These are phyloP conservation scores for Solenopsis fugax DNA, from an alignment of 1,140 invertebrate species.

Conservation along the genomic window DNA sequence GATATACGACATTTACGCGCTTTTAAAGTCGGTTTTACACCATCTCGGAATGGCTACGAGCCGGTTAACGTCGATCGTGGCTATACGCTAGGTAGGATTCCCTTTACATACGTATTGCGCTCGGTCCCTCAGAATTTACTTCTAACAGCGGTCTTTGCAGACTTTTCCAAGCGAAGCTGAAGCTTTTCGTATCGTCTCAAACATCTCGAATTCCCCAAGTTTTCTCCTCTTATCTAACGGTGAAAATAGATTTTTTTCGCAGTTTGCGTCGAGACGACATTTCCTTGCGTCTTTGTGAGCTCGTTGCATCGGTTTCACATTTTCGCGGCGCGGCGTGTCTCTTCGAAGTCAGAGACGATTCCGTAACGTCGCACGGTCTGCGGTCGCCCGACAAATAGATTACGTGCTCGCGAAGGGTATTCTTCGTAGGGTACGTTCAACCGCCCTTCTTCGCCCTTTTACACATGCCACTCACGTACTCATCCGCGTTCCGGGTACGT, in stretches of 20 bases:
- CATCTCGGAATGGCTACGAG: constrained; percentile 70
- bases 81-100: constrained; percentile 57
- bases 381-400: constrained; percentile 86
- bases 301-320: constrained; percentile 55
- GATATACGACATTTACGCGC: constrained; percentile 67
- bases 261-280: constrained; percentile 26
- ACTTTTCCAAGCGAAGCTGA: constrained; percentile 25
- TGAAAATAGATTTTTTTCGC: constrained; percentile 29
- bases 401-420: constrained; percentile 84
- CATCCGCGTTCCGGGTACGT: constrained; percentile 73
- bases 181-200: constrained; percentile 4
- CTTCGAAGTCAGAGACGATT: constrained; percentile 40
- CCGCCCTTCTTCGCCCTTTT: constrained; percentile 75
- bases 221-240: constrained; percentile 40
- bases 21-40: constrained; percentile 74
- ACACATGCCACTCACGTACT: constrained; percentile 86
- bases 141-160: constrained; percentile 59
- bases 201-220: constrained; percentile 18
- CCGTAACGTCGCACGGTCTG: constrained; percentile 73
- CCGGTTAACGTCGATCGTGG: constrained; percentile 72
- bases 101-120: constrained; percentile 51
- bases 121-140: constrained; percentile 60
- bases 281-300: constrained; percentile 39
- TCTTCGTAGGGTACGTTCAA: constrained; percentile 75
- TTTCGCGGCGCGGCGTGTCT: constrained; percentile 32